These are phyloP conservation scores for Sipunculus nudus DNA, from an alignment of 2,888 invertebrate genomes.

Conservation along the genomic window DNA sequence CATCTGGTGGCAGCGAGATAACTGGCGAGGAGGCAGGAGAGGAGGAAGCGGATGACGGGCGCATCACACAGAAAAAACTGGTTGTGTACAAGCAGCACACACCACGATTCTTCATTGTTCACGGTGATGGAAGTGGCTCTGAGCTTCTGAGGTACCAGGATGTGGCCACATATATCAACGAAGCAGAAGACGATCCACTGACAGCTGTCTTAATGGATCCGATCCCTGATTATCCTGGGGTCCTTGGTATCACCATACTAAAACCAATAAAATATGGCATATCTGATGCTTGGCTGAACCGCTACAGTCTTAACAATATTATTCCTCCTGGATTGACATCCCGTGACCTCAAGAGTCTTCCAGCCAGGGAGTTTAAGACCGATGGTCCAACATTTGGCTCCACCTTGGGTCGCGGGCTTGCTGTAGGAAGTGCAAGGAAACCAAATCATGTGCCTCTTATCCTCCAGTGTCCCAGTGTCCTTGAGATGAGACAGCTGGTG, in stretches of 20 bases:
- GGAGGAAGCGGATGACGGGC: slow-evolving; percentile 39
- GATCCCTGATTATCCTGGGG: slow-evolving; percentile 61
- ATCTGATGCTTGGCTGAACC: slow-evolving; percentile 61
- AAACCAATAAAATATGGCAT: slow-evolving; percentile 54
- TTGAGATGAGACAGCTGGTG: slow-evolving; percentile 60
- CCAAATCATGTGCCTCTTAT: slow-evolving; percentile 42
- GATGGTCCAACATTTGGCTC: slow-evolving; percentile 61
- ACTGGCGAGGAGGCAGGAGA: slow-evolving; percentile 1
- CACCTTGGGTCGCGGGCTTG: slow-evolving; percentile 59
- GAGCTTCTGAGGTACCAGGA: slow-evolving; percentile 63
- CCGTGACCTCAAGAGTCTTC: slow-evolving; percentile 59
- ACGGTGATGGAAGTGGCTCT: slow-evolving; percentile 61
- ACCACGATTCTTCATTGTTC: slow-evolving; percentile 62
- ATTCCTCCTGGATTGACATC: slow-evolving; percentile 60
- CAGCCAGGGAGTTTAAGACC: slow-evolving; percentile 57
- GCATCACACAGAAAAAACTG: slow-evolving; percentile 34
- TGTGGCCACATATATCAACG: slow-evolving; percentile 57
- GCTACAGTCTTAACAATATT: slow-evolving; percentile 59
- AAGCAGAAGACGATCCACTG: slow-evolving; percentile 59
- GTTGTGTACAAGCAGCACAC: slow-evolving; percentile 56
- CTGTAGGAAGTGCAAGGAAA: slow-evolving; percentile 52
- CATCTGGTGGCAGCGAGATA: slow-evolving; percentile 44
- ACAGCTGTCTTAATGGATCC: slow-evolving; percentile 62
- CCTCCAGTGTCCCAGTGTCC: slow-evolving; percentile 57
- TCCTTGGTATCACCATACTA: slow-evolving; percentile 59